A percentile compares a stretch with the other conserved stretches of the same genome.
phyloP scores from a whole-genome alignment of 2,113 vertebrate species.

The Prolemur simus region DNA sequence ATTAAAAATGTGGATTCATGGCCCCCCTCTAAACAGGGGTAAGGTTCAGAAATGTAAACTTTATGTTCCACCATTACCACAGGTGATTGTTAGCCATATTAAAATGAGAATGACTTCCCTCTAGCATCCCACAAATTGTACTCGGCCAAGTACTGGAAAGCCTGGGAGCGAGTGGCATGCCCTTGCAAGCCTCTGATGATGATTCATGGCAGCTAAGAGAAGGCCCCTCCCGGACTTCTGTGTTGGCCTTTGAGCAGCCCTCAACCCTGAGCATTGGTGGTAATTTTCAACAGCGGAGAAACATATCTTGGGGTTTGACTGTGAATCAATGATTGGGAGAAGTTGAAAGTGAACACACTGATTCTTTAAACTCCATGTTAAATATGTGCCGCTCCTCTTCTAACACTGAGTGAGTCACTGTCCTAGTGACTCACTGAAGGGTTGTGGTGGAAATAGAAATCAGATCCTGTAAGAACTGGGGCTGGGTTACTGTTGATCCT shows the following conservation, averaged over 20 bases:
- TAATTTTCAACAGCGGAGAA: not conserved
- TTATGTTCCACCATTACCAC: not conserved
- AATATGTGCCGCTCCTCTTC: not conserved
- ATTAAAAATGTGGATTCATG: not conserved
- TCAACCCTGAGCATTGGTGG: not conserved
- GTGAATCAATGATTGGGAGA: conserved; percentile 30
- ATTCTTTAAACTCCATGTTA: conserved; percentile 49
- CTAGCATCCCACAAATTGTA: not conserved
- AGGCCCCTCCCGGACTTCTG: not conserved
- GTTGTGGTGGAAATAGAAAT: conserved; percentile 46
- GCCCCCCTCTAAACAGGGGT: not conserved
- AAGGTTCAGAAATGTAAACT: not conserved
- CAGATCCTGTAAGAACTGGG: conserved; percentile 28
- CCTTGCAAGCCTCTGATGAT: not conserved
- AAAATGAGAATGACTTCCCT: not conserved
- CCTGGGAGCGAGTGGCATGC: not conserved
- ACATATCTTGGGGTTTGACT: conserved; percentile 10
- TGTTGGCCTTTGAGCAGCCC: not conserved
- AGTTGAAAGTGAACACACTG: conserved; percentile 50
- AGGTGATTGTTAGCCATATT: not conserved
- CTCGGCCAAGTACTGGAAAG: not conserved
- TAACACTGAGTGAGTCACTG: conserved; percentile 47
- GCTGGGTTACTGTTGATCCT: conserved; percentile 19
- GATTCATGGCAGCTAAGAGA: conserved; percentile 3
- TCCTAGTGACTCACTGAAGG: conserved; percentile 53